Base-by-base conservation (phyloP, 2,113 vertebrate species). In the Prionailurus bengalensis region DNA sequence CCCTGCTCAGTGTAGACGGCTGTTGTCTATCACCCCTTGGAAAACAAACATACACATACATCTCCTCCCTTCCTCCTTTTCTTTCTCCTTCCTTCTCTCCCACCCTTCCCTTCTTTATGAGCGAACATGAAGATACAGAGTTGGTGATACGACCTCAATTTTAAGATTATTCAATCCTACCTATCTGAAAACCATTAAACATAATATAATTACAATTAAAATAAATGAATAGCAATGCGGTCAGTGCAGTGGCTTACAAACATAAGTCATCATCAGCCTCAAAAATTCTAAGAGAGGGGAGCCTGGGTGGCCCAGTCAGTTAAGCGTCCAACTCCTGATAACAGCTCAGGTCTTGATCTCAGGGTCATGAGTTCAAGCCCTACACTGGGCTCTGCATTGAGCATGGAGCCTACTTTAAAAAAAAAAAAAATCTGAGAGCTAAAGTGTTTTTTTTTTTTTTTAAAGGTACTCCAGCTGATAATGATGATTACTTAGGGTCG, bases 181-280 rank as follows among this genome's bases (percentile, higher is more conserved):
- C 16, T 63, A 63, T 23, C 58, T 33, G 45, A 33, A 48, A 82
- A 89, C 68, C 45, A 87, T 36, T 51, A 81, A 68, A 61, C 8
- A 82, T 66, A 65, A 95, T 61, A 94, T 13, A 88, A 70, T 27
- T 36, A 65, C 48, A 82, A 70, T 21, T 29, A 51, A 94, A 94
- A 70, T 39, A 48, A 95, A 91, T 65, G n/a, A 88, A 48, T 71
- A 48, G 48, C 33, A 79, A 45, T 23, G 15, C 39, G 21, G 36
- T 65, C 66, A 89, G 42, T 79, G 10, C 27, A 27, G 53, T 29
- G 17, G 83, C 80, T 95, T 96, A 42, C 27, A 76, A 74, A 91
- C 31, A 45, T 71, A 92, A 71, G 21, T 45, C 10, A 79, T 13
- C 51, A 66, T 42, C 70, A 55, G 23, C 65, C 53, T 78, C 48